Evolutionary conservation across 2,888 invertebrate genomes (phyloP), one percentile per base, ranked within the genome.

Genomic region (Drosophila vallismaia): DNA sequence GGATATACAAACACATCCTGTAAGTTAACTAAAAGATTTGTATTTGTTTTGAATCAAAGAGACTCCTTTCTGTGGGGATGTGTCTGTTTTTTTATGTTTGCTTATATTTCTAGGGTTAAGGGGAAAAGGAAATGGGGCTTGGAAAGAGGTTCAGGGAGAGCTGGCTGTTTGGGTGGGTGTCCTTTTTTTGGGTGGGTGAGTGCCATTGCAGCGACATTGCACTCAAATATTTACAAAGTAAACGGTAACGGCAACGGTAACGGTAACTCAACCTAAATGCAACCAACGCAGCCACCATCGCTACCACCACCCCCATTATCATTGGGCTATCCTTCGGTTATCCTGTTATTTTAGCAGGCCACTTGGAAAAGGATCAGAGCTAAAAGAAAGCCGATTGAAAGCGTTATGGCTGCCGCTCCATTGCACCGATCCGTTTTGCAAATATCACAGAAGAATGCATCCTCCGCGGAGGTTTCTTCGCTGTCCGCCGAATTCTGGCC

Each of bases 351-450:
- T 87, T 71, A 81, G 74, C 68, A 75, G 44, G 48, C 9, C 50
- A 45, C 4, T 33, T 58, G 62, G 48, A 59, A 8, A 40, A 56
- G n/a, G 4, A 59, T 68, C 54, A 59, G n/a, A 40, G 48, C 31
- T 44, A 57, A 26, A 53, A 71, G 8, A 3, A 48, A 29, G 33
- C 29, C 45, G 52, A 74, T 26, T 6, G 70, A 63, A 28, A 77
- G 48, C 82, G 74, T 71, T 6, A 72, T 62, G 14, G 81, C 71
- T 19, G 79, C 60, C n/a, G 89, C 81, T 1, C 87, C 88, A 57
- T 91, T 91, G 76, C 91, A 91, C 12, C 78, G 71, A 71, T 91
- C 90, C 40, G 76, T 57, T 5, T 79, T 77, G 58, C 91, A 91
- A 58, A 90, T 89, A 42, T 87, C 90, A 75, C 91, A 91, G n/a